phyloP scores from a whole-genome alignment of 2,797 vertebrate species.

The Knipowitschia caucasica region DNA sequence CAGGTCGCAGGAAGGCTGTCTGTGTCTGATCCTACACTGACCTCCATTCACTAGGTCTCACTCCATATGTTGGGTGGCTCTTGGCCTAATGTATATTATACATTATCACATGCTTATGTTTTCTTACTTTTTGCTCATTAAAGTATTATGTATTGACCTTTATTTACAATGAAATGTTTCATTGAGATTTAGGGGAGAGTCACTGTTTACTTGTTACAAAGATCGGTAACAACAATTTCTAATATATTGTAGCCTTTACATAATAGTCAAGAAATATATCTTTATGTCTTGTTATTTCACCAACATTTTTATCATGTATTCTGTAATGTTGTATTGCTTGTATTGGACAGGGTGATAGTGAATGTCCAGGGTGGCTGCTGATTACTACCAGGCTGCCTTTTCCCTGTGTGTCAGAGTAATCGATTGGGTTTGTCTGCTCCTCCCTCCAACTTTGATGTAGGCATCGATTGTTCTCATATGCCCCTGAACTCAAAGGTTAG shows the following conservation, averaged over 20 bases:
- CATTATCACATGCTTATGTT: neutral
- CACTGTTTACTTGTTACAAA: no score
- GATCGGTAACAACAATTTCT: no score
- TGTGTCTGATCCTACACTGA: slow-evolving; percentile 45
- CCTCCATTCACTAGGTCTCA: slow-evolving; percentile 51
- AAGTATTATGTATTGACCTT: no score
- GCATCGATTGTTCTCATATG: slow-evolving; percentile 74
- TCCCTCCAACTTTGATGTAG: slow-evolving; percentile 70
- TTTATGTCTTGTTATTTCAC: no score
- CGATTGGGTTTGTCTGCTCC: slow-evolving; percentile 69
- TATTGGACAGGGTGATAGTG: slow-evolving; percentile 32
- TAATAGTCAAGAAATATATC: no score
- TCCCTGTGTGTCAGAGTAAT: slow-evolving; percentile 63
- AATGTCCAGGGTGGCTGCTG: slow-evolving; percentile 30
- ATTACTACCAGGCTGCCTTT: slow-evolving; percentile 44
- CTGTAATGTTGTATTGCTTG: slow-evolving; percentile 12
- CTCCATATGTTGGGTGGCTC: slow-evolving; percentile 24
- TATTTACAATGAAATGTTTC: no score
- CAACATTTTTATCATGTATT: no score
- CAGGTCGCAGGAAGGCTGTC: slow-evolving; percentile 56
- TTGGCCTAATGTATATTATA: slow-evolving; percentile 1
- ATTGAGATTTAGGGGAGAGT: no score
- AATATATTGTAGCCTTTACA: no score
- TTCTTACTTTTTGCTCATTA: neutral
- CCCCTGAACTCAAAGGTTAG: slow-evolving; percentile 75